phyloP scores from a whole-genome alignment of 1,140 invertebrate species.

The Leucophenga varia region DNA sequence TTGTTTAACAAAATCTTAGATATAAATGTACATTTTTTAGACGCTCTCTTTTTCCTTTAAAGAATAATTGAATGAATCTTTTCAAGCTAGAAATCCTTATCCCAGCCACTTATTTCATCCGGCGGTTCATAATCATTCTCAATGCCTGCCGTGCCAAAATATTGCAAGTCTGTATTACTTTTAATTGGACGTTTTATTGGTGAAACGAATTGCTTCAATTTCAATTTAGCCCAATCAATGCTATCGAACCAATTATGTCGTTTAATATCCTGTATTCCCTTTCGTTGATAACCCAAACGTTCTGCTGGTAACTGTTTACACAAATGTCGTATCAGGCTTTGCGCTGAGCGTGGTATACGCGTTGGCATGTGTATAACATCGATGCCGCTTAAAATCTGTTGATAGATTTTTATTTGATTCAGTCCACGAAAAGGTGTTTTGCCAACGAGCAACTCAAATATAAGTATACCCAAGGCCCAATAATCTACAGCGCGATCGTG shows the following conservation, averaged over 20 bases:
- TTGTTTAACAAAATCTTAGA: too few relatives aligned
- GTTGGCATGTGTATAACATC: constrained; percentile 85
- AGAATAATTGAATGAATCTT: too few relatives aligned
- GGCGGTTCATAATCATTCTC: constrained; percentile 61
- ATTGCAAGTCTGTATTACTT: constrained; percentile 63
- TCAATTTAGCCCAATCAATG: constrained; percentile 88
- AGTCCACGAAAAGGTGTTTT: constrained; percentile 91
- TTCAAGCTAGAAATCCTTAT: constrained; percentile 68
- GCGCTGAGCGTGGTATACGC: constrained; percentile 76
- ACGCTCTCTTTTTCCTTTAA: too few relatives aligned
- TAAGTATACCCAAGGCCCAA: constrained; percentile 92
- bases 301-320: constrained; percentile 88
- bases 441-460: constrained; percentile 89
- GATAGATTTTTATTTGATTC: constrained; percentile 95
- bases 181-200: constrained; percentile 78
- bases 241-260: constrained; percentile 93
- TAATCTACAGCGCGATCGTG: constrained; percentile 92
- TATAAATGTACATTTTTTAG: too few relatives aligned
- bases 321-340: constrained; percentile 82
- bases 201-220: constrained; percentile 66
- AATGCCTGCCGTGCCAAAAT: constrained; percentile 69
- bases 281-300: constrained; percentile 87
- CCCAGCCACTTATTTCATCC: constrained; percentile 72
- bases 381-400: constrained; percentile 85
- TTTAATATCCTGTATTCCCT: constrained; percentile 89